phyloP scores from a whole-genome alignment of 2,888 invertebrate species.

The Brenthis ino region DNA sequence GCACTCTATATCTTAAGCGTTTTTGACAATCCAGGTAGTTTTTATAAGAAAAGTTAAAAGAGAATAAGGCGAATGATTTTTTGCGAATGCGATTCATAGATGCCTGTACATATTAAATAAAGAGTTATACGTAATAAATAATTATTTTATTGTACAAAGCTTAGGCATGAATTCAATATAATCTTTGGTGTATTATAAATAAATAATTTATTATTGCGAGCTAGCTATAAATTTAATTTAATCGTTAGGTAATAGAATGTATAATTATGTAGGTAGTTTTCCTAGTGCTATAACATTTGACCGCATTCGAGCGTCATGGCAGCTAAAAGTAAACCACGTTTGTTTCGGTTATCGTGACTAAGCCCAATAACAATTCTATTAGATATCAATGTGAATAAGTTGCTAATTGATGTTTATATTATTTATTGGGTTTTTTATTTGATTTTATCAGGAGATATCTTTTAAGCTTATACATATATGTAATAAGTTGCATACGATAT shows the following conservation, averaged over 20 bases:
- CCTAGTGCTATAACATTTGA: conserved; percentile 48
- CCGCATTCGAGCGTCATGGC: conserved; percentile 52
- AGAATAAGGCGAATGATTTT: too few relatives aligned
- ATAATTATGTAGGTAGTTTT: conserved; percentile 53
- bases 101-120: too few relatives aligned
- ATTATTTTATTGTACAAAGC: too few relatives aligned
- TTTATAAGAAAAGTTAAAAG: too few relatives aligned
- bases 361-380: conserved; percentile 63
- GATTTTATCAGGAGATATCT: too few relatives aligned
- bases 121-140: too few relatives aligned
- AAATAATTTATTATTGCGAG: conserved; percentile 38
- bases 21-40: too few relatives aligned
- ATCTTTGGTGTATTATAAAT: conserved; percentile 30
- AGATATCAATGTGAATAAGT: conserved; percentile 52
- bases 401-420: conserved; percentile 27
- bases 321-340: conserved; percentile 53
- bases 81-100: too few relatives aligned
- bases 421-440: conserved; percentile 24
- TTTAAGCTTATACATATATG: too few relatives aligned
- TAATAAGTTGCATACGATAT: too few relatives aligned
- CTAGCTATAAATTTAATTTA: conserved; percentile 39
- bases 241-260: conserved; percentile 58
- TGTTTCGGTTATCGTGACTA: conserved; percentile 66
- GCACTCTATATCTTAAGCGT: too few relatives aligned
- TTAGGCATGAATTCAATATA: conserved; percentile 15